Evolutionary conservation across 2,888 invertebrate genomes (phyloP).

Genomic region (Nebria brevicollis): DNA sequence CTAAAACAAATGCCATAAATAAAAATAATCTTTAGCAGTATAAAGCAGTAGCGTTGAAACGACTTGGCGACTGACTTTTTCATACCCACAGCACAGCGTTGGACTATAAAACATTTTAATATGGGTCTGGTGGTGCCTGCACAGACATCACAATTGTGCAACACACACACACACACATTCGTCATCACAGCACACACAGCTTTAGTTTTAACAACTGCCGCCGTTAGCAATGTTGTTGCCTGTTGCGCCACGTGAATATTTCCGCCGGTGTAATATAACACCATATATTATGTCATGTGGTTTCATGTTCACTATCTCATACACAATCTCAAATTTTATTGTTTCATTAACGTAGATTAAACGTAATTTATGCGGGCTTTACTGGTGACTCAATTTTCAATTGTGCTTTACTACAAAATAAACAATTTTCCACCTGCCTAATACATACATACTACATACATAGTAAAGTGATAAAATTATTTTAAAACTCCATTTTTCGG

Average conservation of each 20-base stretch:
- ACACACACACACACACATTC: background rate
- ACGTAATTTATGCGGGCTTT: background rate
- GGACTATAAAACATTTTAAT: constrained; percentile 28
- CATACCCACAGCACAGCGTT: background rate
- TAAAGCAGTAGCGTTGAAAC: constrained; percentile 15
- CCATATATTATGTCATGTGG: background rate
- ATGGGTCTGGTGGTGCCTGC: constrained; percentile 2
- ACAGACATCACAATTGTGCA: background rate
- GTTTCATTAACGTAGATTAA: background rate
- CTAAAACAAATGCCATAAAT: constrained; percentile 26
- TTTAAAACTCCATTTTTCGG: too few species aligned
- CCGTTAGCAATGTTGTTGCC: background rate
- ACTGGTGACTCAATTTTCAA: background rate
- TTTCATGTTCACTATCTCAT: background rate
- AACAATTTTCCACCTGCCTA: too few species aligned
- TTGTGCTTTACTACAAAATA: background rate
- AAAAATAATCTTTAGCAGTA: constrained; percentile 22
- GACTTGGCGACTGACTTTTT: constrained; percentile 10
- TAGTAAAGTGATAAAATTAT: too few species aligned
- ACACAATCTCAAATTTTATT: background rate
- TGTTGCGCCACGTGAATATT: background rate
- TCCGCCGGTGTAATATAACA: background rate
- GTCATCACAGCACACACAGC: background rate
- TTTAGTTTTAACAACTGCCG: background rate
- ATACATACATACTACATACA: too few species aligned